Conservation (phyloP, 2,113 vertebrate species). For the Arenaria interpres region DNA sequence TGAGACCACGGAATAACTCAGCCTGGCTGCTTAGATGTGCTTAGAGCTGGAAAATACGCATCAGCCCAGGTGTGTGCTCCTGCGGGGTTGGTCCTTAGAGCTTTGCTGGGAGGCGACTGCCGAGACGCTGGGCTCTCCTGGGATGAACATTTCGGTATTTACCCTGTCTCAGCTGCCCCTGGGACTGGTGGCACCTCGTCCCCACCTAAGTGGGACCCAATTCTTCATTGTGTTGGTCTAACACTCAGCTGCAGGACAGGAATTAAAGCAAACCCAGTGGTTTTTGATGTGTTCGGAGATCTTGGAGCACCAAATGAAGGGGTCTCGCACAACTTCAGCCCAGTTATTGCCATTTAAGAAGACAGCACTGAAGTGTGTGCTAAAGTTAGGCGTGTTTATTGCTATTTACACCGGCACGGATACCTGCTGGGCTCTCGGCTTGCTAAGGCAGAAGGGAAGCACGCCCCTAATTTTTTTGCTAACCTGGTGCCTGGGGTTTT, state of each 20-base stretch:
- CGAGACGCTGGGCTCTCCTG: background rate
- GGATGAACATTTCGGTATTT: accelerated
- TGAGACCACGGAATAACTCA: background rate
- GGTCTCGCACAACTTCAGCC: accelerated
- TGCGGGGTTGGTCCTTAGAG: background rate
- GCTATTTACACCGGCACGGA: accelerated
- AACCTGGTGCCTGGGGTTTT: background rate
- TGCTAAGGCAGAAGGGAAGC: background rate
- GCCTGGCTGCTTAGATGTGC: background rate
- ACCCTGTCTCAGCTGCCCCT: accelerated
- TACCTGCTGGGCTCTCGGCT: background rate
- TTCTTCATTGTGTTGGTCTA: accelerated
- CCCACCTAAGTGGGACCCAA: accelerated
- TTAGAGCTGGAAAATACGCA: background rate
- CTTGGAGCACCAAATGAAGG: background rate
- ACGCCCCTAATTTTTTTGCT: background rate
- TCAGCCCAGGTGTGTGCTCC: accelerated
- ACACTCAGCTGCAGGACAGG: background rate
- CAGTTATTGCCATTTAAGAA: accelerated
- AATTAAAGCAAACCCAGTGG: accelerated
- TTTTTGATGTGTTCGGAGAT: background rate
- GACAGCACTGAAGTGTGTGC: background rate
- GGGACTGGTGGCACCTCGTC: background rate
- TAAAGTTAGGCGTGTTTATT: background rate
- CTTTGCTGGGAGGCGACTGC: background rate